Evolutionary conservation across 2,888 invertebrate species (phyloP).

Genomic region (Limnephilus lunatus): DNA sequence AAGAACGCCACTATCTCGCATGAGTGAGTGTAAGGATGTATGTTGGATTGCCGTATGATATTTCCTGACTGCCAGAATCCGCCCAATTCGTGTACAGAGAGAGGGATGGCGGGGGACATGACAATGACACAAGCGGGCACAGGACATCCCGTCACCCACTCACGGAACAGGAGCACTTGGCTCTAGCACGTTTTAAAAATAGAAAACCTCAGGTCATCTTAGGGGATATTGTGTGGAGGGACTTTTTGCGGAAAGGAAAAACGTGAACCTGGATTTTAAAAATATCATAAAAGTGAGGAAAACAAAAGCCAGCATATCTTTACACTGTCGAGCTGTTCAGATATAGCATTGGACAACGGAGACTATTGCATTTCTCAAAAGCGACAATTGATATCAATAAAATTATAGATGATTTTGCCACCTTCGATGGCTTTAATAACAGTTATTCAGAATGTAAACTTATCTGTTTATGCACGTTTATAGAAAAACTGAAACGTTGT

Average conservation of each 20-base stretch:
- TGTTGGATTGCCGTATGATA: conserved; percentile 15
- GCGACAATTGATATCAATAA: not conserved
- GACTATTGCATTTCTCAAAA: not conserved
- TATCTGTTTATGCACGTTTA: not conserved
- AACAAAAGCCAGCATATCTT: not conserved
- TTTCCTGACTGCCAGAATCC: conserved; percentile 37
- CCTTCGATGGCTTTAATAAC: not conserved
- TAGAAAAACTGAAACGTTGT: not conserved
- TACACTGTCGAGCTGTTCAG: not conserved
- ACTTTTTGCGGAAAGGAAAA: not conserved
- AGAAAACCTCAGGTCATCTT: not conserved
- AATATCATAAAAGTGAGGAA: not conserved
- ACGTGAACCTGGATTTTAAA: not conserved
- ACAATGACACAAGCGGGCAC: not conserved
- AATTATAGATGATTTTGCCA: not conserved
- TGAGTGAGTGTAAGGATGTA: not conserved
- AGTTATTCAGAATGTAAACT: no score
- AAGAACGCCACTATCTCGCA: not conserved
- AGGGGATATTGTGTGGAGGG: not conserved
- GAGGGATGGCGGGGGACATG: not conserved
- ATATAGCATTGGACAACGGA: not conserved
- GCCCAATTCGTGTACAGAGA: conserved; percentile 45
- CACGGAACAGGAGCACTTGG: not conserved
- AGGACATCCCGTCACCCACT: not conserved
- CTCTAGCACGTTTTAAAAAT: not conserved